Evolutionary conservation across 2,113 vertebrate genomes (phyloP), one percentile per base, ranked within the genome.

Genomic region (Leucopsar rothschildi): DNA sequence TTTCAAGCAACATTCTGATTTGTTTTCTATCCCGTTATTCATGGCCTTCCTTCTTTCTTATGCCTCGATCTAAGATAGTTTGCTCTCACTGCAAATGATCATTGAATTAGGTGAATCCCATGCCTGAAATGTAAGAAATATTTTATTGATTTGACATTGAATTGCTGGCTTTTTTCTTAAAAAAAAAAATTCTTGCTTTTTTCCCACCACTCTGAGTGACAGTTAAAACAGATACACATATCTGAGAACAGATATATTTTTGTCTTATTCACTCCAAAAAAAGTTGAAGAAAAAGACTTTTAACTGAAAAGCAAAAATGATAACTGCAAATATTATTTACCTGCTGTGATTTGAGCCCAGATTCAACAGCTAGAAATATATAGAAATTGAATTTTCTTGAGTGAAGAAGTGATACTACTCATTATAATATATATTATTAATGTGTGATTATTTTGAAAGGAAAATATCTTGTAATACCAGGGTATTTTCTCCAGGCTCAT

Each of bases 401-500:
- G 23, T 63, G 65, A 93, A 84, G 55, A 72, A 82, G 42, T 65
- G 40, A 88, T 94, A 84, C 44, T 64, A 86, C 10, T 94, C 64
- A 75, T 86, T 85, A 56, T 83, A 75, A 93, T 78, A 42, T 49
- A 68, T 82, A 84, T 69, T n/a, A 90, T 91, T 94, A 94, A 71
- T 1, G 0, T 76, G 35, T 71, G 44, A 78, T 61, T 86, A 86
- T 90, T 96, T 90, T 86, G 88, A 95, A 95, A 92, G 73, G 61
- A 90, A 92, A 78, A 92, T 79, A 68, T 45, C 65, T 66, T 84
- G 12, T 84, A 96, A 95, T 88, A 59, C 37, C 53, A 86, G 60
- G 55, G 68, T 94, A 86, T 91, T 95, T 95, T 93, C 71, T 97
- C 28, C 52, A 84, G 40, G 33, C n/a, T 95, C 37, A 52, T 92